phyloP scores from a whole-genome alignment of 2,113 vertebrate genomes.

The Prionailurus bengalensis region DNA sequence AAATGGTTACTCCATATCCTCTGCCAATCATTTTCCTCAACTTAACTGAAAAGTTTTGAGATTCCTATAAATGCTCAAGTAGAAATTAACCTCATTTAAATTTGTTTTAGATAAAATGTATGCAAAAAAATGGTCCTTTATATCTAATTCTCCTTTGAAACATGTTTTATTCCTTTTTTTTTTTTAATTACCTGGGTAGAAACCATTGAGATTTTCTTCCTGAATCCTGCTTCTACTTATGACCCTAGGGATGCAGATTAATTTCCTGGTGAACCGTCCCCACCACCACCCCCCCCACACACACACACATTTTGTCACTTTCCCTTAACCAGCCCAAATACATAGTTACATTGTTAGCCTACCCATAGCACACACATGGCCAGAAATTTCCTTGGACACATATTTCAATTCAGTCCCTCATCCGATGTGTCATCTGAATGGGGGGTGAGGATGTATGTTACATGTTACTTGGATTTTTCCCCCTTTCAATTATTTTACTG shows the following conservation, averaged over 20 bases:
- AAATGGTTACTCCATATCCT: not conserved
- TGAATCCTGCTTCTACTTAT: not conserved
- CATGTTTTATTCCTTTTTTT: not conserved
- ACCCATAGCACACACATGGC: fast-evolving
- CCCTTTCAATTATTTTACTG: not conserved
- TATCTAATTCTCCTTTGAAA: not conserved
- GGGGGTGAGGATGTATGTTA: fast-evolving
- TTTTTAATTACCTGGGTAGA: not conserved
- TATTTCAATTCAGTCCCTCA: not conserved
- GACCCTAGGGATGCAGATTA: not conserved
- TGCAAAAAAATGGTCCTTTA: not conserved
- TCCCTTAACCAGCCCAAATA: not conserved
- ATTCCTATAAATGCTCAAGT: not conserved
- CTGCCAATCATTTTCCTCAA: not conserved
- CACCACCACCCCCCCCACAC: fast-evolving
- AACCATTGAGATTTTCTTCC: not conserved
- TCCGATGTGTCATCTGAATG: not conserved
- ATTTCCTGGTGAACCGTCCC: not conserved
- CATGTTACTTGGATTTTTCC: not conserved
- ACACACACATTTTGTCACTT: not conserved
- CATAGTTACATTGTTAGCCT: not conserved
- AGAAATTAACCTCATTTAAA: not conserved
- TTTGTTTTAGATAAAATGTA: not conserved
- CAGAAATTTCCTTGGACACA: not conserved
- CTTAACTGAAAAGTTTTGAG: not conserved